Conservation (phyloP, 64 coral and sea anemone genomes). For the Catalaphyllia jardinei region DNA sequence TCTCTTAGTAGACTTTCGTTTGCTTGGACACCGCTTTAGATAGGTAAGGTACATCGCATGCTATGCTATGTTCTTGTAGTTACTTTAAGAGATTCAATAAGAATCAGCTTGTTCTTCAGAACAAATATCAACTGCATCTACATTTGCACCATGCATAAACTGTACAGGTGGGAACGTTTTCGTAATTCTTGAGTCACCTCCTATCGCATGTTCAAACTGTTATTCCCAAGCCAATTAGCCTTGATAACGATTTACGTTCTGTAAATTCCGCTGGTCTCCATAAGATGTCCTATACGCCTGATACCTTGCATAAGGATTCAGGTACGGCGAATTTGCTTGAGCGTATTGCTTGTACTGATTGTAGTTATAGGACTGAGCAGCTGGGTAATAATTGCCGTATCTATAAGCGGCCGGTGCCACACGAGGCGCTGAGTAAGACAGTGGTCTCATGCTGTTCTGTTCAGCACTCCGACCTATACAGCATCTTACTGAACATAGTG, state of each 20-base stretch:
- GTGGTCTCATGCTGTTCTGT: conserved; percentile 9
- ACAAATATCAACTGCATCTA: neutral
- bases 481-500: conserved; percentile 60
- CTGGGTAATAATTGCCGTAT: conserved; percentile 29
- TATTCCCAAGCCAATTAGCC: neutral
- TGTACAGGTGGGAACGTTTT: neutral
- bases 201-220: neutral
- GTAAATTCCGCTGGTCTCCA: conserved; percentile 1
- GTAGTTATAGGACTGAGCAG: conserved; percentile 10
- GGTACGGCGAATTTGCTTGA: conserved; percentile 11
- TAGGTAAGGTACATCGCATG: too few species aligned
- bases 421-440: neutral
- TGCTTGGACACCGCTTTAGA: too few species aligned
- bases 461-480: conserved; percentile 12
- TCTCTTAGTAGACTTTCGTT: too few species aligned
- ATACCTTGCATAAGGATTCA: neutral
- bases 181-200: neutral
- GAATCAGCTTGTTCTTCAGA: neutral
- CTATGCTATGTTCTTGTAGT: too few species aligned
- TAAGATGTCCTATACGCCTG: conserved; percentile 9
- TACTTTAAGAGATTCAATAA: too few species aligned
- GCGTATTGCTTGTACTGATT: conserved; percentile 18
- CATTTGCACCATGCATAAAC: neutral
- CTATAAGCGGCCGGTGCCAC: neutral
- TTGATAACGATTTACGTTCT: conserved; percentile 9